These are phyloP conservation scores for Nansenia antarctica DNA, from an alignment of 2,113 vertebrate species.

Conservation along the genomic window DNA sequence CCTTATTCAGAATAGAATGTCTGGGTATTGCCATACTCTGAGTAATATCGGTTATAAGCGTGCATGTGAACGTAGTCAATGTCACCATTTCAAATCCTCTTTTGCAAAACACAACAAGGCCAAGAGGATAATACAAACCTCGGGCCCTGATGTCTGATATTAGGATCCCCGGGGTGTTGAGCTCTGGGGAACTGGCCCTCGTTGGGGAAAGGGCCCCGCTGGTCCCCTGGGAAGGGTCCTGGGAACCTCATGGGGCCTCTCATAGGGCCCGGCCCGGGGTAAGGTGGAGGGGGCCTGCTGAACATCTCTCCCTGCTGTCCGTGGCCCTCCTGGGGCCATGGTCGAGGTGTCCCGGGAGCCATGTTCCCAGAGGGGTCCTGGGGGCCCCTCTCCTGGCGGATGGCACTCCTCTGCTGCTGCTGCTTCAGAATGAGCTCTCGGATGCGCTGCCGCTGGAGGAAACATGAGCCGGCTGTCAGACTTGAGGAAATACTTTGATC, in stretches of 20 bases:
- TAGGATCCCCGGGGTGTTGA: slow-evolving; percentile 78
- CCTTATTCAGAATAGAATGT: too few relatives aligned
- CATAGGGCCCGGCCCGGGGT: slow-evolving; percentile 89
- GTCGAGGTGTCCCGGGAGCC: slow-evolving; percentile 73
- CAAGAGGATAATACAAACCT: slow-evolving; percentile 87
- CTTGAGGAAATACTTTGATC: too few relatives aligned
- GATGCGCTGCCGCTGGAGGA: slow-evolving; percentile 87
- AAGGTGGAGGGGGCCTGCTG: slow-evolving; percentile 91
- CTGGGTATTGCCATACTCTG: too few relatives aligned
- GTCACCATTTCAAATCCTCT: too few relatives aligned
- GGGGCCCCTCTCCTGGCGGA: slow-evolving; percentile 86
- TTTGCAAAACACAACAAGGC: too few relatives aligned
- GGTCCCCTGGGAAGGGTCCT: slow-evolving; percentile 81
- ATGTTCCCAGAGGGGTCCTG: slow-evolving; percentile 74
- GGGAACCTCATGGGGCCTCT: slow-evolving; percentile 80
- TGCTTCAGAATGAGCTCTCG: slow-evolving; percentile 93
- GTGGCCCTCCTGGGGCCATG: slow-evolving; percentile 86
- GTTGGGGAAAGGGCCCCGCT: slow-evolving; percentile 77
- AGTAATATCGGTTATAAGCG: too few relatives aligned
- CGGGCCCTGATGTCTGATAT: slow-evolving; percentile 84
- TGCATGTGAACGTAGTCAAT: too few relatives aligned
- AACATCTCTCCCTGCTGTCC: slow-evolving; percentile 81
- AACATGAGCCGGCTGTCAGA: slow-evolving; percentile 10
- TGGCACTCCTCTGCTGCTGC: slow-evolving; percentile 90
- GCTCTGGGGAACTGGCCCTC: slow-evolving; percentile 83